phyloP scores from a whole-genome alignment of 1,140 invertebrate species.

The Drosophila nebulosa region DNA sequence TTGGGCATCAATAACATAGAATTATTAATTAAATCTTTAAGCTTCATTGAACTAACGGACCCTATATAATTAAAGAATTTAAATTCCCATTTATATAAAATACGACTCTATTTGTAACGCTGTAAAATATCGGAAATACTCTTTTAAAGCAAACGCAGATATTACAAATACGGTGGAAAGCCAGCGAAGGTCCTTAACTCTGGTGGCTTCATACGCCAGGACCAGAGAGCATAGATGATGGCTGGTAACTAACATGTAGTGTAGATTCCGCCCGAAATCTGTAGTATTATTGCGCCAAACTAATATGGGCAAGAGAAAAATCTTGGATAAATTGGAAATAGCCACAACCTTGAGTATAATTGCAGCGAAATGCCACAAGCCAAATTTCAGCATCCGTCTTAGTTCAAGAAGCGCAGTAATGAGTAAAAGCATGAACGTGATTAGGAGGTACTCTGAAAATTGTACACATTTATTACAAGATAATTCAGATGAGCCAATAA shows the following conservation, averaged over 20 bases:
- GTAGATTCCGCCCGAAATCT: constrained; percentile 65
- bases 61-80: not conserved
- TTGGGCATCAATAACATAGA: no score
- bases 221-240: constrained; percentile 69
- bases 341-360: constrained; percentile 79
- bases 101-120: constrained; percentile 38
- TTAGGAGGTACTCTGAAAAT: constrained; percentile 66
- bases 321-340: constrained; percentile 81
- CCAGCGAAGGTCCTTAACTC: constrained; percentile 25
- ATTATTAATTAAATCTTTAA: no score
- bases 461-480: not conserved
- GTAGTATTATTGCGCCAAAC: constrained; percentile 82
- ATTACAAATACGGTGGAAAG: constrained; percentile 39
- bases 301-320: constrained; percentile 82
- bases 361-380: constrained; percentile 23
- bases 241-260: constrained; percentile 60
- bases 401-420: constrained; percentile 34
- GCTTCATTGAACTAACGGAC: no score
- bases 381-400: constrained; percentile 17
- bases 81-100: constrained; percentile 9
- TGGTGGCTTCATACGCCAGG: constrained; percentile 55
- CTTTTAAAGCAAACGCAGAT: constrained; percentile 48
- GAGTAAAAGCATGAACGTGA: constrained; percentile 46
- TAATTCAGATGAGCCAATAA: not conserved
- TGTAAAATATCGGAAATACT: constrained; percentile 42